Evolutionary conservation across 2,113 vertebrate species (phyloP), one percentile per base, ranked within the genome.

Genomic region (Isurus oxyrinchus): DNA sequence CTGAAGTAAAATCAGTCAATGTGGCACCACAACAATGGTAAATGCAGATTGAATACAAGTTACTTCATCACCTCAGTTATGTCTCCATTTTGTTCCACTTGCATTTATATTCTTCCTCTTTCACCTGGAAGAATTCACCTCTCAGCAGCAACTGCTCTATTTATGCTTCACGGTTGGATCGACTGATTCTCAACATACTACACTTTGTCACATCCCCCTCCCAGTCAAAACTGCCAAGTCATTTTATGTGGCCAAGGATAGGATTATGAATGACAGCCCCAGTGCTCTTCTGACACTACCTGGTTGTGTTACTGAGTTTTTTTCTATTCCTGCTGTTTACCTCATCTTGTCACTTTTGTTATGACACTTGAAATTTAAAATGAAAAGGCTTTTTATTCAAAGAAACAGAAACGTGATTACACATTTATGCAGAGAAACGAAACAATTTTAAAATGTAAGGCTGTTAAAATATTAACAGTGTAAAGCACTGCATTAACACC

Each of bases 331-430:
- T 55, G 67, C 49, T 95, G 94, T 95, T 95, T 95, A 95, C 94
- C 66, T 5, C 49, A 31, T 69, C 66, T 95, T 95, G 94, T 95
- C 94, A 95, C 16, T 95, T 94, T 55, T 95, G 94, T 76, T 95
- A 72, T 95, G 94, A 95, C 44, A 76, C 67, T 95, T 94, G 63
- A 40, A 94, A 66, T 94, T 94, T 53, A 76, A 95, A 53, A 69
- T 49, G 94, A 72, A 69, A 95, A 66, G 76, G 49, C 67, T 49
- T 76, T 55, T 95, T 67, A 95, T 55, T 49, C 94, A 95, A 95
- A 59, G 94, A 69, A 95, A 69, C 49, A 76, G 94, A 53, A 95
- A 95, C 66, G 35, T 95, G 94, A 95, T 72, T 95, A 95, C 94
- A 95, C 67, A 95, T 95, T 76, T 76, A 95, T 95, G 66, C 94